Evolutionary conservation across 1,140 invertebrate species (phyloP).

Genomic region (Drosophila kurseongensis): DNA sequence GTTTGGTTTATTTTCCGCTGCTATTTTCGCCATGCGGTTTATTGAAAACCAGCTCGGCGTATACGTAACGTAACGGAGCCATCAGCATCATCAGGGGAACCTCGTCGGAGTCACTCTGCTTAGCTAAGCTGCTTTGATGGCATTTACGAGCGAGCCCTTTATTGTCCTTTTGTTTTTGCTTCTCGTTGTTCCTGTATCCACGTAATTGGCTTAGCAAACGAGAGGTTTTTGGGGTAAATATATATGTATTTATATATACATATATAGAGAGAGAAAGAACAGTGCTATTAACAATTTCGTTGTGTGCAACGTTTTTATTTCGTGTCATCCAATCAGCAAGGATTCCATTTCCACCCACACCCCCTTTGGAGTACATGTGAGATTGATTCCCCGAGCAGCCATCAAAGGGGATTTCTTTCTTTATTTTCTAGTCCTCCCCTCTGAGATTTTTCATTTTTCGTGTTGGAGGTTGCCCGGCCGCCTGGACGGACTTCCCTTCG

Average conservation of each 20-base stretch:
- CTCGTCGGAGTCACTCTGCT: constrained; percentile 23
- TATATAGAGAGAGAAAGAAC: not conserved
- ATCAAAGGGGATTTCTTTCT: constrained; percentile 51
- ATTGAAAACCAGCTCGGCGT: constrained; percentile 64
- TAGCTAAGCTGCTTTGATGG: constrained; percentile 37
- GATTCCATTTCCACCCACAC: constrained; percentile 14
- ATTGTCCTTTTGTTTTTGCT: constrained; percentile 72
- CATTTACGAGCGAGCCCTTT: constrained; percentile 71
- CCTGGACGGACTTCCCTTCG: constrained; percentile 12
- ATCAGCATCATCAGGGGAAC: constrained; percentile 2
- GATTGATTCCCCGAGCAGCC: constrained; percentile 73
- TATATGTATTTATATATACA: not conserved
- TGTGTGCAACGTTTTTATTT: constrained; percentile 66
- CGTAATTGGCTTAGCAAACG: constrained; percentile 65
- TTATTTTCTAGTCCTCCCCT: not conserved
- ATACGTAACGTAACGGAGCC: constrained; percentile 38
- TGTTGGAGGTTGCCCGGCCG: not conserved
- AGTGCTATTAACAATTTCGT: constrained; percentile 63
- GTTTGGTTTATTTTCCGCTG: constrained; percentile 48
- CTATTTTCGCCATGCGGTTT: constrained; percentile 53
- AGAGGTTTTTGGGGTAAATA: not conserved
- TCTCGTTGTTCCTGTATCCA: constrained; percentile 25
- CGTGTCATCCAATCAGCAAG: constrained; percentile 69
- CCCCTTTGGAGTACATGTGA: constrained; percentile 45
- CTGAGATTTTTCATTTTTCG: constrained; percentile 19